A percentile compares a stretch with the other conserved stretches of the same genome.
These are phyloP conservation scores for Arion vulgaris DNA, from an alignment of 1,140 invertebrate species.

Conservation along the genomic window DNA sequence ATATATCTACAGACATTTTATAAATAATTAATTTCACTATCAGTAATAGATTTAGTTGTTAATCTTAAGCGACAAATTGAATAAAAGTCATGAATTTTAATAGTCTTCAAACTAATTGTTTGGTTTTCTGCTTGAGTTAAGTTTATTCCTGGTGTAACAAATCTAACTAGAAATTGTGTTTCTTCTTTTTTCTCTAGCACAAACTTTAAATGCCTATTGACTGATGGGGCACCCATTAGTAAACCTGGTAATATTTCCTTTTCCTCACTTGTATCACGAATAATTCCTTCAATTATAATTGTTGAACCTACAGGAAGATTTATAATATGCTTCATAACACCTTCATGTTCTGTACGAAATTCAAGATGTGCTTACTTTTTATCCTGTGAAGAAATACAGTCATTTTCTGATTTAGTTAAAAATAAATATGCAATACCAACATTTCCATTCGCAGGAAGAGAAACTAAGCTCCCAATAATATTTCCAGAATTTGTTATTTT, in stretches of 20 bases:
- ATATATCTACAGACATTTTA: conserved; percentile 4
- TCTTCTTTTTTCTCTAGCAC: not conserved
- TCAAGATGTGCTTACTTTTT: not conserved
- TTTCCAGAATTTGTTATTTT: not conserved
- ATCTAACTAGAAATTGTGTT: not conserved
- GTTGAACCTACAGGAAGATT: not conserved
- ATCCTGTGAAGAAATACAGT: not conserved
- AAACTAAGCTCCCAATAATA: not conserved
- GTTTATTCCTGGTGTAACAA: not conserved
- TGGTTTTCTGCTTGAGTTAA: not conserved
- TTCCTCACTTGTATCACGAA: not conserved
- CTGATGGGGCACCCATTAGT: not conserved
- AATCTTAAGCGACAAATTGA: not conserved
- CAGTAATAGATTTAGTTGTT: not conserved
- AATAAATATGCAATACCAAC: not conserved
- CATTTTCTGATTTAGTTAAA: not conserved
- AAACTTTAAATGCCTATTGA: not conserved
- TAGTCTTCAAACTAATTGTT: not conserved
- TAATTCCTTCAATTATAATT: conserved; percentile 12
- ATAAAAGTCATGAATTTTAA: conserved; percentile 15
- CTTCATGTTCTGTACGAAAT: not conserved
- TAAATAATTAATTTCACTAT: not conserved
- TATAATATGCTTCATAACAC: not conserved
- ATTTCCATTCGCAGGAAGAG: not conserved
- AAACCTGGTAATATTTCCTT: conserved; percentile 2